These are phyloP conservation scores for Trochalopteron elliotii DNA, from an alignment of 2,113 vertebrate species.

Conservation along the genomic window DNA sequence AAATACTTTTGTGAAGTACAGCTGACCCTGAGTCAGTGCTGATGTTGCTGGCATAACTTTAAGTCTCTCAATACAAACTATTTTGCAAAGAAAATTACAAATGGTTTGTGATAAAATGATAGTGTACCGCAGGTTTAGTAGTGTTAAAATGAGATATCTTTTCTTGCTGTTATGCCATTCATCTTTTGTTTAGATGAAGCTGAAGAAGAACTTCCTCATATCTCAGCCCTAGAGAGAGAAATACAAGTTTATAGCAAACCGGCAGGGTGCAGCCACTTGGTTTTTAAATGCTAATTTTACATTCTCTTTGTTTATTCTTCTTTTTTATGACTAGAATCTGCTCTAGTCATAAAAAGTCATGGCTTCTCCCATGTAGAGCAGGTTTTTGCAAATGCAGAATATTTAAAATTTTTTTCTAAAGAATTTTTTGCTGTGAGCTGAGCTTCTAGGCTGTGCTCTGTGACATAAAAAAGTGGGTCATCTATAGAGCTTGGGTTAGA, in stretches of 20 bases:
- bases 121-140: neutral
- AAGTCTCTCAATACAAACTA: neutral
- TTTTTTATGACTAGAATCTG: neutral
- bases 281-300: neutral
- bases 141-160: neutral
- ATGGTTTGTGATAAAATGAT: neutral
- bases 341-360: too few species aligned
- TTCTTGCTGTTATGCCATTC: neutral
- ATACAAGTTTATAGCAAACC: neutral
- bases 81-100: neutral
- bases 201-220: neutral
- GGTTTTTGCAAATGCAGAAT: neutral
- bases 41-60: neutral
- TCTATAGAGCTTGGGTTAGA: neutral
- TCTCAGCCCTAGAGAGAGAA: neutral
- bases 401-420: neutral
- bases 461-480: neutral
- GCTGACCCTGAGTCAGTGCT: neutral
- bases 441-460: neutral
- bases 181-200: neutral
- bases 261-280: fast-evolving
- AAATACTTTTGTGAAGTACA: neutral
- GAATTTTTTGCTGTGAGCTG: neutral
- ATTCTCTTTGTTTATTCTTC: neutral
- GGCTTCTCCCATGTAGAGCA: neutral